Conservation (phyloP, 1,140 invertebrate species). For the Philopotamus ludificatus region DNA sequence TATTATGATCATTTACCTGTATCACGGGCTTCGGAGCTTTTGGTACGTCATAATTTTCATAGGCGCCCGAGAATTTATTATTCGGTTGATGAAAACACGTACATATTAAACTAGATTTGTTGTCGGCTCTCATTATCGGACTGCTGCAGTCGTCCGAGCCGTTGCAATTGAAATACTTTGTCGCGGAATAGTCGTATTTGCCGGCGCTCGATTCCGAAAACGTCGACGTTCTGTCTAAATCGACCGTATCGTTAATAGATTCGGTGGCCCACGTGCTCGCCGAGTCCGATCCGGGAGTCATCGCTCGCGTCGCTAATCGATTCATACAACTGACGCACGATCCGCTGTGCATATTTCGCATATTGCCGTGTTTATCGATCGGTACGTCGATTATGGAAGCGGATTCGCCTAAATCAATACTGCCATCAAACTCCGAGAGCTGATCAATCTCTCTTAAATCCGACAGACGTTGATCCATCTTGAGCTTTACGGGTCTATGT, state of each 20-base stretch:
- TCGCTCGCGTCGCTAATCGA: slow-evolving; percentile 65
- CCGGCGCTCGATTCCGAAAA: slow-evolving; percentile 58
- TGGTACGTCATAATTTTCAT: slow-evolving; percentile 77
- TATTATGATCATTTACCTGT: too few species aligned
- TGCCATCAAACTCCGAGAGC: slow-evolving; percentile 49
- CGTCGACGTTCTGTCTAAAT: slow-evolving; percentile 57
- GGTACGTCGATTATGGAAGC: slow-evolving; percentile 50
- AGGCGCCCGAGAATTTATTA: slow-evolving; percentile 57
- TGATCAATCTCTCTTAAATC: slow-evolving; percentile 20
- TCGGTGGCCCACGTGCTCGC: slow-evolving; percentile 60
- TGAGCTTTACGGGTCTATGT: slow-evolving; percentile 15
- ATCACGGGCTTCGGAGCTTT: slow-evolving; percentile 62
- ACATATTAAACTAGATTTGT: slow-evolving; percentile 36
- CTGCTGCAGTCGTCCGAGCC: slow-evolving; percentile 48
- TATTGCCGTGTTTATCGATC: slow-evolving; percentile 2
- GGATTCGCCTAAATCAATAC: slow-evolving; percentile 60
- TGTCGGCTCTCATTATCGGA: slow-evolving; percentile 47
- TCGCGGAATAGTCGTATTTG: slow-evolving; percentile 58
- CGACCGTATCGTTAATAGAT: slow-evolving; percentile 51
- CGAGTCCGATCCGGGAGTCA: slow-evolving; percentile 45
- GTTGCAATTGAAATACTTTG: slow-evolving; percentile 47
- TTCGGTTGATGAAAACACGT: slow-evolving; percentile 47
- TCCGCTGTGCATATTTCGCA: slow-evolving; percentile 13
- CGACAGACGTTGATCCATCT: slow-evolving; percentile 16
- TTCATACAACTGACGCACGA: slow-evolving; percentile 74